Base-by-base conservation (phyloP, 2,113 vertebrate species). In the Platycercus adscitus region DNA sequence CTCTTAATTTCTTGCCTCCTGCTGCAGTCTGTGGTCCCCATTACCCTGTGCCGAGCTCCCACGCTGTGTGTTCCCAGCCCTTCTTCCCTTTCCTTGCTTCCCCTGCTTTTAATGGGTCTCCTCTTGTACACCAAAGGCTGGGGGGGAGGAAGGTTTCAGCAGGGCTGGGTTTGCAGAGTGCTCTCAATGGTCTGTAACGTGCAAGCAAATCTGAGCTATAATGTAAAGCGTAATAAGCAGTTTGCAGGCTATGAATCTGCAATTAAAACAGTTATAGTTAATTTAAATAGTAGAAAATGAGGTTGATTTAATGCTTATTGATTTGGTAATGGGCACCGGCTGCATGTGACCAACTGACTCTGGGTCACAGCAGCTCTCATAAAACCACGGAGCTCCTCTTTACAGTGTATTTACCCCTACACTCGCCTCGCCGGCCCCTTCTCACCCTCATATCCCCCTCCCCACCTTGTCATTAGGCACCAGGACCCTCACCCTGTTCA, bases 231-330 rank as follows among this genome's bases (percentile, higher is more conserved):
- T 96, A 93, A 76, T 84, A 94, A 96, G 96, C 95, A 93, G 89
- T 97, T 95, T 91, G 79, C 93, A 95, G 86, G 92, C 94, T 80
- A 96, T 95, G 96, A 97, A 94, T 97, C 96, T 86, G 91, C 88
- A 93, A 97, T 97, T 94, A 97, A 97, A 97, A 95, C 95, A 97
- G 95, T 93, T 93, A 95, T 96, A 95, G 96, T 96, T 97, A 95
- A 97, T 97, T 96, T 97, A 96, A 97, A 96, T 95, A 96, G 94
- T 81, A 94, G 88, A 96, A 96, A 96, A 97, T 96, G 90, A 96
- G 96, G 61, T 95, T 95, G 95, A 97, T 83, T 92, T 93, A 95
- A 77, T 97, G 85, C 96, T 91, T 89, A 89, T 95, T 96, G 93
- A 97, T 95, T 97, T 93, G 91, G 81, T 93, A 93, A 96, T 95